Evolutionary conservation across 1,140 invertebrate genomes (phyloP).

Genomic region (Eriosoma lanigerum): DNA sequence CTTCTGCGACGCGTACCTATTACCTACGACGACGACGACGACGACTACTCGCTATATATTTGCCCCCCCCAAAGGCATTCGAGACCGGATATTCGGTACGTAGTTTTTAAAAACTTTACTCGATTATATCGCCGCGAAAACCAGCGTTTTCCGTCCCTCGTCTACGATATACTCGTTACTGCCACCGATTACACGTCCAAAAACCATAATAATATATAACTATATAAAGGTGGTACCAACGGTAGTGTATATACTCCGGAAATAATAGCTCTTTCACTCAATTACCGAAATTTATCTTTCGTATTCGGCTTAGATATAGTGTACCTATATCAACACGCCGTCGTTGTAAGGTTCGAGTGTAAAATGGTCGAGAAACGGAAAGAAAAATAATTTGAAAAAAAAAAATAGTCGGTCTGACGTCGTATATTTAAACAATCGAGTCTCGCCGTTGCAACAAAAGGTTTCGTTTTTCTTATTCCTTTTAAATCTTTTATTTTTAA

Average conservation of each 20-base stretch:
- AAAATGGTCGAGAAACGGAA: too few species aligned
- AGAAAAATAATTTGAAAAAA: too few species aligned
- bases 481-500: neutral
- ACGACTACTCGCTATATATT: neutral
- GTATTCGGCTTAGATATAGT: neutral
- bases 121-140: neutral
- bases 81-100: neutral
- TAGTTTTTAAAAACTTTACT: constrained; percentile 5
- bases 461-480: constrained; percentile 14
- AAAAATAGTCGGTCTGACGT: neutral
- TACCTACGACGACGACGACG: neutral
- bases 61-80: constrained; percentile 11
- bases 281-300: neutral
- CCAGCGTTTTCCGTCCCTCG: neutral
- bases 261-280: neutral
- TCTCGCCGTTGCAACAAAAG: neutral
- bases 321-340: neutral
- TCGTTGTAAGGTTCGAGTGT: too few species aligned
- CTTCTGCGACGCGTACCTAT: neutral
- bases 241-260: neutral
- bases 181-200: neutral
- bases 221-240: neutral
- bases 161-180: too few species aligned
- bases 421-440: neutral
- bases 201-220: neutral